A percentile compares a stretch with the other conserved stretches of the same genome.
phyloP scores from a whole-genome alignment of 1,140 invertebrate species.

The Pentalonia nigronervosa region DNA sequence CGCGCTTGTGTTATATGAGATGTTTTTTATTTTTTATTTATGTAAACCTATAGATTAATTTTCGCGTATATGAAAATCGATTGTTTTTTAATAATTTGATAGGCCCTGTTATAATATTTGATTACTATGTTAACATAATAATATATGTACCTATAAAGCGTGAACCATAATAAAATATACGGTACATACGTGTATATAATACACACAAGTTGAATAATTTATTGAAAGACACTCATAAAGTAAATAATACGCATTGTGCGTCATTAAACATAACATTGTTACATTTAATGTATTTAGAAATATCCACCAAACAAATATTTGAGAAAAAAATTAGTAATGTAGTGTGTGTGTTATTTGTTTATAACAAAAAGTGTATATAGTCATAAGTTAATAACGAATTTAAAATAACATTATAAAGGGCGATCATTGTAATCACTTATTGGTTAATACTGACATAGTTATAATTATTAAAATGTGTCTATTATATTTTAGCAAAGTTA shows the following conservation, averaged over 20 bases:
- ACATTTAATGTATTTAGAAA: background rate
- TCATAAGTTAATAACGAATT: background rate
- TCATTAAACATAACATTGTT: no score
- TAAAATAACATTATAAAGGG: background rate
- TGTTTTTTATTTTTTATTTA: background rate
- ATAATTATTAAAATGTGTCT: no score
- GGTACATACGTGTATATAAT: background rate
- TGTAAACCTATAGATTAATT: background rate
- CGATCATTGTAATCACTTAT: background rate
- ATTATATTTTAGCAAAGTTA: no score
- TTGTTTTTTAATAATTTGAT: background rate
- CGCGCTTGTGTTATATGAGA: background rate
- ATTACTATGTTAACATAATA: background rate
- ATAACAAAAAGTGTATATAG: background rate
- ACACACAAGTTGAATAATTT: background rate
- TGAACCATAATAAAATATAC: background rate
- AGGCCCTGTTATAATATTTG: no score
- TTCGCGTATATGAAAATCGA: background rate
- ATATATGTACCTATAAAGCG: no score
- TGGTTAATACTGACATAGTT: no score
- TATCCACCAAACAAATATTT: background rate
- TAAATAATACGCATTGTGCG: background rate
- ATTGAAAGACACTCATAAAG: background rate
- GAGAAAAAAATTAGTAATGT: background rate
- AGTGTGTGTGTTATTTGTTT: background rate